Conservation (phyloP, 2,888 invertebrate genomes). For the Ctenicera cuprea region DNA sequence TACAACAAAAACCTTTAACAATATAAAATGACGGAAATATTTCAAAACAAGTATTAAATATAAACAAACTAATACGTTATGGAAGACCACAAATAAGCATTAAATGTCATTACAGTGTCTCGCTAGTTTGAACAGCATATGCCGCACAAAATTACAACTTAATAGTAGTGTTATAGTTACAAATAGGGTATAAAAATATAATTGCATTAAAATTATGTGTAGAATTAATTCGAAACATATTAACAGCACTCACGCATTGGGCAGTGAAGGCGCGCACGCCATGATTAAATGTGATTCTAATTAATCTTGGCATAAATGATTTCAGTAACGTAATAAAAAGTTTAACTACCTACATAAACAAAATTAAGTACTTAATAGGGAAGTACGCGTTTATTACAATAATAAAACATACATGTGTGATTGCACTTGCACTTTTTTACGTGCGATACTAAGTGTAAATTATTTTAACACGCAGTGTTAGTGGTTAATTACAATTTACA, state of each 20-base stretch:
- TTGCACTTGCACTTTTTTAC: constrained; percentile 20
- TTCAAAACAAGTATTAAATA: too few relatives aligned
- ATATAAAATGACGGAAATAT: too few relatives aligned
- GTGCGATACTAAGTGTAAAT: neutral
- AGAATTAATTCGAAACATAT: neutral
- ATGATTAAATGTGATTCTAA: constrained; percentile 18
- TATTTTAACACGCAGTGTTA: neutral
- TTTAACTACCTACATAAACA: constrained; percentile 17
- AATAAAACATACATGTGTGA: constrained; percentile 4
- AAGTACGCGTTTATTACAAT: constrained; percentile 17
- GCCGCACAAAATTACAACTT: too few relatives aligned
- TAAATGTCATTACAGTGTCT: too few relatives aligned
- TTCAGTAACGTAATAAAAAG: constrained; percentile 16
- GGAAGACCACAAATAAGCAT: too few relatives aligned
- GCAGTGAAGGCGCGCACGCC: neutral
- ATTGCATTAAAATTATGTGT: neutral
- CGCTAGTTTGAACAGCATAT: too few relatives aligned
- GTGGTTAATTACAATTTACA: too few relatives aligned
- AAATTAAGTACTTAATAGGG: constrained; percentile 16
- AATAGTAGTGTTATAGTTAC: neutral
- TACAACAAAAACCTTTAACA: too few relatives aligned
- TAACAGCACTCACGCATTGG: constrained; percentile 17
- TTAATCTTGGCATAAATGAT: constrained; percentile 16
- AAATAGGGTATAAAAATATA: neutral
- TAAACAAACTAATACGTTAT: too few relatives aligned